Evolutionary conservation across 2,113 vertebrate species (phyloP).

Genomic region (Hyperopisus bebe): DNA sequence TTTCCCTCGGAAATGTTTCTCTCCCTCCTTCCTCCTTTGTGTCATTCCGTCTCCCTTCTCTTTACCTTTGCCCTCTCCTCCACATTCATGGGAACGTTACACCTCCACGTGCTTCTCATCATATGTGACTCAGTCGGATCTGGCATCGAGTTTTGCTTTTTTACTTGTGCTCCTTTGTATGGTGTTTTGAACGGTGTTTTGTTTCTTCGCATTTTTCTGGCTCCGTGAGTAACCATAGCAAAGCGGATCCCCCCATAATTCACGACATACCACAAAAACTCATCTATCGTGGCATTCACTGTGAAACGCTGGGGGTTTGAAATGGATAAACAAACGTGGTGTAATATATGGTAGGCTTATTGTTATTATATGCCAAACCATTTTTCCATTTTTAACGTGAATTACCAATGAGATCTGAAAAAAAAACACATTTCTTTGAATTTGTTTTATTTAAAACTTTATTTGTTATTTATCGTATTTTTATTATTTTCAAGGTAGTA

Average conservation of each 20-base stretch:
- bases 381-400: not conserved
- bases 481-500: not conserved
- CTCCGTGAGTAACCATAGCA: not conserved
- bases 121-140: not conserved
- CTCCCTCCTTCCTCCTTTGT: not conserved
- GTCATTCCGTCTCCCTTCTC: constrained; percentile 24
- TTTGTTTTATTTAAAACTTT: not conserved
- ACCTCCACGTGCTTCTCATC: not conserved
- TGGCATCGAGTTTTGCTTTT: not conserved
- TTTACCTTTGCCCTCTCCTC: not conserved
- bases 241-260: not conserved
- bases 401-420: not conserved
- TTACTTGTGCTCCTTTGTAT: not conserved
- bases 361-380: not conserved
- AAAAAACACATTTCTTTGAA: not conserved
- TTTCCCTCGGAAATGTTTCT: constrained; percentile 7
- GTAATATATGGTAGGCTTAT: not conserved
- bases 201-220: not conserved
- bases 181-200: not conserved
- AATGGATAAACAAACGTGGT: not conserved
- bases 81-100: not conserved
- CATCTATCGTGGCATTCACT: not conserved
- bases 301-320: not conserved
- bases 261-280: not conserved
- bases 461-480: not conserved